Conservation (phyloP, 2,888 invertebrate genomes). For the Bimastos eiseni region DNA sequence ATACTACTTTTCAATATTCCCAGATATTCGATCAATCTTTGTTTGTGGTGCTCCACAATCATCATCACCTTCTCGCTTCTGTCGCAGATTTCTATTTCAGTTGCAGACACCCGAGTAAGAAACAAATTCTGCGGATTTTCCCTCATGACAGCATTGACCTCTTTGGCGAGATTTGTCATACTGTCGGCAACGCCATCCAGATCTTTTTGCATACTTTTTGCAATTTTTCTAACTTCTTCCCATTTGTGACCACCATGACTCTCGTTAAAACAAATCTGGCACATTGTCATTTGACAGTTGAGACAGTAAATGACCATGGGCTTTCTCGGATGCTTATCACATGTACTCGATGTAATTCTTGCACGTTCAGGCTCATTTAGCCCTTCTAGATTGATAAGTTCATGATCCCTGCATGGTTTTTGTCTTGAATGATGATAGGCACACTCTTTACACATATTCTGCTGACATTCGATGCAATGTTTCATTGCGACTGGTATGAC, state of each 20-base stretch:
- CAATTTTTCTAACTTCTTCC: not conserved
- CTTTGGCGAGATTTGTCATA: not conserved
- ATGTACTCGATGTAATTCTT: not conserved
- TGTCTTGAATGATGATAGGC: not conserved
- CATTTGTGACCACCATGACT: not conserved
- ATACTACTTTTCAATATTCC: not conserved
- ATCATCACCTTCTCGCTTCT: conserved; percentile 6
- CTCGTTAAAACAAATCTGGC: not conserved
- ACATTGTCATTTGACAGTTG: not conserved
- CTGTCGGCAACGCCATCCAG: not conserved
- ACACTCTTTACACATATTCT: conserved; percentile 18
- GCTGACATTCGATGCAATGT: conserved; percentile 13
- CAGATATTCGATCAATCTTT: not conserved
- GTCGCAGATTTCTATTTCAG: not conserved
- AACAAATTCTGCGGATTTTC: not conserved
- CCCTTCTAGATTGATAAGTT: not conserved
- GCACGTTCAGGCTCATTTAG: not conserved
- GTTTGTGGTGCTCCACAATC: not conserved
- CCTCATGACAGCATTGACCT: not conserved
- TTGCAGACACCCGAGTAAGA: not conserved
- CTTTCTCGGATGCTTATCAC: conserved; percentile 6
- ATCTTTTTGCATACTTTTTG: not conserved
- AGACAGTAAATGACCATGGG: not conserved
- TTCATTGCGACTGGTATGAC: not conserved
- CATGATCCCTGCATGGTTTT: not conserved